Conservation (phyloP, 2,888 invertebrate species). For the Trilocha varians region DNA sequence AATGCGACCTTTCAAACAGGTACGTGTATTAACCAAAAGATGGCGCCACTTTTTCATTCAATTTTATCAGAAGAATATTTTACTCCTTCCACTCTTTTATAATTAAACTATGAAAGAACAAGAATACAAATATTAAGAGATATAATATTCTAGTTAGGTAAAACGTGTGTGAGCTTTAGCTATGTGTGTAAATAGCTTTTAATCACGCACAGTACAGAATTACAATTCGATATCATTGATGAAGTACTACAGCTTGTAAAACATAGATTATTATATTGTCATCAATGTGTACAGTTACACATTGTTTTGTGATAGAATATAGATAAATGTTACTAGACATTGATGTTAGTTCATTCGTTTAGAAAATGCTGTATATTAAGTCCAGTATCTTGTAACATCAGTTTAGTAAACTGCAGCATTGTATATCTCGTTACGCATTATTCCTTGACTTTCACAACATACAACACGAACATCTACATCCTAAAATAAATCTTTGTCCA, state of each 20-base stretch:
- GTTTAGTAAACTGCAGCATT: not conserved
- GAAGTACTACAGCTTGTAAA: not conserved
- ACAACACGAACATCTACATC: not conserved
- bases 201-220: not conserved
- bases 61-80: too few relatives aligned
- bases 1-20: constrained; percentile 96
- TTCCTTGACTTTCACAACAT: too few relatives aligned
- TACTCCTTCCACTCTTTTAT: too few relatives aligned
- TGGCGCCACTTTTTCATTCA: too few relatives aligned
- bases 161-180: too few relatives aligned
- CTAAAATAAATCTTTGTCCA: not conserved
- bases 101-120: too few relatives aligned
- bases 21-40: constrained; percentile 62
- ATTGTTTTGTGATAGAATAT: not conserved
- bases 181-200: not conserved
- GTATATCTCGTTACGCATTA: too few relatives aligned
- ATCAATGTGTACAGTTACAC: not conserved
- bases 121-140: too few relatives aligned
- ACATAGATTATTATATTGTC: not conserved
- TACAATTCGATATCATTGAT: not conserved
- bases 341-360: constrained; percentile 5
- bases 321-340: constrained; percentile 4
- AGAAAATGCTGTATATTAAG: not conserved
- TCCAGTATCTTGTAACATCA: too few relatives aligned
- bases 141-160: too few relatives aligned